Evolutionary conservation across 1,140 invertebrate species (phyloP), one percentile per base, ranked within the genome.

Genomic region (Eurytemora carolleeae): DNA sequence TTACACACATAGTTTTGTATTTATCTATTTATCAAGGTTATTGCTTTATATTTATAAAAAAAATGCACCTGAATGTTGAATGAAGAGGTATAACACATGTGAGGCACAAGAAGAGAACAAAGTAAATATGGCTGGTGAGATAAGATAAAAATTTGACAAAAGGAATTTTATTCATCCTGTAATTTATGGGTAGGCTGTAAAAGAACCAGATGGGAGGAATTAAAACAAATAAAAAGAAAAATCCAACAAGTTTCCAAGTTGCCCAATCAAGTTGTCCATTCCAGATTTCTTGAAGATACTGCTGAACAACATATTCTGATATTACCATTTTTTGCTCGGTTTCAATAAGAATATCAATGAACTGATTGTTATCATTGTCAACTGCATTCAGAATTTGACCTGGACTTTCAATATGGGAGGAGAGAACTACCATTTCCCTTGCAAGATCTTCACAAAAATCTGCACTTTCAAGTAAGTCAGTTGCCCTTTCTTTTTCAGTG

Each of bases 361-460:
- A 94, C 69, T 93, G 90, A 31, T 88, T 83, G 67, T 91, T 92
- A 63, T 87, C 75, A 52, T 88, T 79, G 70, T 96, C 92, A 57
- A 87, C 87, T 54, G 92, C 88, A 26, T 88, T 87, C 23, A 96
- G 75, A 55, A 96, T 84, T 66, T 86, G 7, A 44, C 31, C 31
- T 44, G 31, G 31, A n/a, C 31, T 44, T 12, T 7, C n/a, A 44
- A 44, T 44, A 12, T 44, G 7, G 7, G 31, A 44, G n/a, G 31
- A 44, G 22, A 59, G 77, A 1, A 92, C 88, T 52, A 97, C 70
- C 58, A 99, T 72, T 70, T 99, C 94, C 0, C 91, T 94, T 1
- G 93, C 94, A 87, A 99, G 93, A 1, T 82, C 79, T 73, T 98
- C 94, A 70, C 92, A 97, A 72, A 92, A 91, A 67, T 90, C 88